Conservation (phyloP, 92 coral and sea anemone genomes). For the Phenganax subtilis region DNA sequence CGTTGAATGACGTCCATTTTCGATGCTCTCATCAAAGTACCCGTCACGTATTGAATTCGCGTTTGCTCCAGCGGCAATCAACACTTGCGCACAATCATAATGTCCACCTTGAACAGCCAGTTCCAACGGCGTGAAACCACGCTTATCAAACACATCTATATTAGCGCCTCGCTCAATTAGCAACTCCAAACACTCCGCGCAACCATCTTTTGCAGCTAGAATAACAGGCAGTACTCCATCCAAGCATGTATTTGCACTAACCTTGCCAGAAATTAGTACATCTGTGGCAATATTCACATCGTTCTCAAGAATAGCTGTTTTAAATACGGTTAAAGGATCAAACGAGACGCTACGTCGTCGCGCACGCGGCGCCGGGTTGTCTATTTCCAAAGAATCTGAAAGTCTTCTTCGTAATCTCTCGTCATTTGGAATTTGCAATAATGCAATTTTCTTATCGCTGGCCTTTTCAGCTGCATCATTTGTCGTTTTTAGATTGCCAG, state of each 20-base stretch:
- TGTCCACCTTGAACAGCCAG: conserved; percentile 85
- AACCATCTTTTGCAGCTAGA: conserved; percentile 84
- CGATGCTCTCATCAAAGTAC: conserved; percentile 51
- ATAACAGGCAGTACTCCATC: conserved; percentile 81
- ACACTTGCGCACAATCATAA: conserved; percentile 75
- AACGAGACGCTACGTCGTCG: conserved; percentile 76
- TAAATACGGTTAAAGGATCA: conserved; percentile 71
- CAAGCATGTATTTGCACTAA: conserved; percentile 57
- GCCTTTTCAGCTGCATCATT: neutral
- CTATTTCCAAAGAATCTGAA: conserved; percentile 11
- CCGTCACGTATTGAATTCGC: conserved; percentile 78
- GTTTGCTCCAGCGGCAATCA: conserved; percentile 79
- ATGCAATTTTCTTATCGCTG: neutral
- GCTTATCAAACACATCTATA: conserved; percentile 65
- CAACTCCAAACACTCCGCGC: conserved; percentile 68
- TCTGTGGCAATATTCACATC: conserved; percentile 63
- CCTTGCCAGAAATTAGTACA: conserved; percentile 57
- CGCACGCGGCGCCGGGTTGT: conserved; percentile 20
- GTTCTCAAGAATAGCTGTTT: conserved; percentile 81
- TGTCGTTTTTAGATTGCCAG: neutral
- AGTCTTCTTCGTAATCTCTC: conserved; percentile 29
- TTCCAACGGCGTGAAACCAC: conserved; percentile 84
- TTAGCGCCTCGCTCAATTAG: conserved; percentile 72
- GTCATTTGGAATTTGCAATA: conserved; percentile 16
- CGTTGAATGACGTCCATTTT: conserved; percentile 1